A percentile compares a stretch with the other conserved stretches of the same genome.
Evolutionary conservation across 2,888 invertebrate species (phyloP).

Genomic region (Erebia palarica): DNA sequence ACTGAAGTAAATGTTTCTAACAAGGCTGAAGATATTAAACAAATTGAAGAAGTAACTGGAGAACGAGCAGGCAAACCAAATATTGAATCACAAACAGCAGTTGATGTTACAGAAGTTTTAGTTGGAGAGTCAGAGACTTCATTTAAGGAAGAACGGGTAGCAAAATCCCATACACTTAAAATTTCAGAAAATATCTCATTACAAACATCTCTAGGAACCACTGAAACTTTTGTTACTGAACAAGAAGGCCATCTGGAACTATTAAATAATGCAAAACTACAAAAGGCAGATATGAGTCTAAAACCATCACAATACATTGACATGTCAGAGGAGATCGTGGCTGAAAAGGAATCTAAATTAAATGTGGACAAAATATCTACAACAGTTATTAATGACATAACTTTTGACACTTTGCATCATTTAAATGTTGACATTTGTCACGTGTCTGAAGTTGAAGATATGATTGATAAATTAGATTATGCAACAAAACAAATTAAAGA

Average conservation of each 20-base stretch:
- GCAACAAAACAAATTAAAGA: conserved; percentile 46
- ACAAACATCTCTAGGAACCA: conserved; percentile 49
- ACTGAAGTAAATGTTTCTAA: conserved; percentile 62
- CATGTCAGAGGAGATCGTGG: conserved; percentile 53
- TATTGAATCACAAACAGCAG: conserved; percentile 51
- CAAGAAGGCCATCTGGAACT: conserved; percentile 48
- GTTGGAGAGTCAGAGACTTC: conserved; percentile 55
- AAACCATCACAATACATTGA: conserved; percentile 67
- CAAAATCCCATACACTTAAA: conserved; percentile 51
- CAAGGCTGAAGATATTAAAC: conserved; percentile 50
- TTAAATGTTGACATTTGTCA: conserved; percentile 55
- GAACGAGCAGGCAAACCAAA: conserved; percentile 43
- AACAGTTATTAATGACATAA: conserved; percentile 46
- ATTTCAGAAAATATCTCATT: conserved; percentile 61
- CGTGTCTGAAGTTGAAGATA: conserved; percentile 53
- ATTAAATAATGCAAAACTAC: conserved; percentile 50
- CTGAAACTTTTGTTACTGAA: conserved; percentile 59
- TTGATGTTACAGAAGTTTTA: conserved; percentile 60
- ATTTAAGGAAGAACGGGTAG: conserved; percentile 38
- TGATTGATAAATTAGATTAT: conserved; percentile 40
- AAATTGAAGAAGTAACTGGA: conserved; percentile 62
- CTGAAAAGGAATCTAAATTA: conserved; percentile 58
- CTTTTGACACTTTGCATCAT: conserved; percentile 53
- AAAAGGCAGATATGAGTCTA: conserved; percentile 63
- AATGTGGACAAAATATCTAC: conserved; percentile 45